These are phyloP conservation scores for Carapus acus DNA, from an alignment of 2,797 vertebrate genomes.

Conservation along the genomic window DNA sequence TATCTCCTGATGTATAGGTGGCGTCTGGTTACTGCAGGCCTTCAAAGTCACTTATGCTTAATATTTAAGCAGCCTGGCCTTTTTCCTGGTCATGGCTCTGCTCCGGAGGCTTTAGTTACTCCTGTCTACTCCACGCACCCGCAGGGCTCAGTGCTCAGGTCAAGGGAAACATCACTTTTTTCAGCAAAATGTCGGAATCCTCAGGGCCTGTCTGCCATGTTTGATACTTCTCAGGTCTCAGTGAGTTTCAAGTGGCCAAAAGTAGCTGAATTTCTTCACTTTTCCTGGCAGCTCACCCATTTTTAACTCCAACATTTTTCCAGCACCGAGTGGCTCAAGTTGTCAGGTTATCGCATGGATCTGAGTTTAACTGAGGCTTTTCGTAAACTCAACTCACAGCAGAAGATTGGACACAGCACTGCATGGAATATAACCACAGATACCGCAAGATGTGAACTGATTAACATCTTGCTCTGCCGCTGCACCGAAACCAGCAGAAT, in stretches of 20 bases:
- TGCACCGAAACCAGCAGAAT: too few species aligned
- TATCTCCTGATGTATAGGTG: constrained; percentile 24
- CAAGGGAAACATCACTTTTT: constrained; percentile 11
- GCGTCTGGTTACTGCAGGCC: constrained; percentile 47
- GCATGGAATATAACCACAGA: not conserved
- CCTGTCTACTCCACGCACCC: constrained; percentile 5
- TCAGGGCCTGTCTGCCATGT: constrained; percentile 8
- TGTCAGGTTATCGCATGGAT: not conserved
- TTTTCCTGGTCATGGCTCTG: constrained; percentile 36
- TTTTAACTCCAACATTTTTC: not conserved
- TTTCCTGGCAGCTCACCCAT: not conserved
- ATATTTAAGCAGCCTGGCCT: constrained; percentile 65
- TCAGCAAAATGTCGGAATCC: constrained; percentile 18
- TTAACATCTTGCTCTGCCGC: too few species aligned
- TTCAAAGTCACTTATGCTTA: constrained; percentile 50
- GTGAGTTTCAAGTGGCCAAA: not conserved
- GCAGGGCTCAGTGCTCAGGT: not conserved
- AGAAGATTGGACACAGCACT: not conserved
- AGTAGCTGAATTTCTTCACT: not conserved
- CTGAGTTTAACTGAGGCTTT: not conserved
- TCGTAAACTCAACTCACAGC: not conserved
- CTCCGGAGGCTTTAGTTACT: constrained; percentile 52
- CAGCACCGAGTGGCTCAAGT: not conserved
- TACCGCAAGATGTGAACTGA: too few species aligned
- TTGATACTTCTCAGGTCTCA: constrained; percentile 22